Evolutionary conservation across 2,888 invertebrate species (phyloP).

Genomic region (Limnephilus marmoratus): DNA sequence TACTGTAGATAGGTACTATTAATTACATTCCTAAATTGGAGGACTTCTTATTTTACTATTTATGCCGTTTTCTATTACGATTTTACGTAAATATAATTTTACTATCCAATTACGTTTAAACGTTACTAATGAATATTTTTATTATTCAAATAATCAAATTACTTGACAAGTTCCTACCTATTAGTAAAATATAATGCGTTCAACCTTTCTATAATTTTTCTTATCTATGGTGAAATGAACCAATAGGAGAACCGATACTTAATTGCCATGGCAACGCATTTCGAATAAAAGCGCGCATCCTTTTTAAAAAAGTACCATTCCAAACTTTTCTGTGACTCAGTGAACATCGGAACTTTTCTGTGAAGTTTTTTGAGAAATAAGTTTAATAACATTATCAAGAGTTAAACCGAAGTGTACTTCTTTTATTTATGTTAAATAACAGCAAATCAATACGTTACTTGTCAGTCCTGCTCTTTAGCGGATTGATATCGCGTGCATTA

Average conservation of each 20-base stretch:
- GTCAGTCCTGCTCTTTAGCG: neutral
- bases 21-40: neutral
- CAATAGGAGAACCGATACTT: neutral
- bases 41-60: neutral
- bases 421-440: neutral
- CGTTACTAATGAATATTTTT: neutral
- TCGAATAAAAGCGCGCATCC: neutral
- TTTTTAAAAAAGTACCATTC: neutral
- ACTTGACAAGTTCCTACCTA: neutral
- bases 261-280: neutral
- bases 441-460: neutral
- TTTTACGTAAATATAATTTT: neutral
- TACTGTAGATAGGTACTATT: neutral
- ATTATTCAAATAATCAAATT: neutral
- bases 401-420: neutral
- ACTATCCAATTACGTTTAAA: neutral
- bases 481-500: neutral
- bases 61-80: neutral
- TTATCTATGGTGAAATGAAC: neutral
- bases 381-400: neutral
- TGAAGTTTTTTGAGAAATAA: neutral
- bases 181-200: neutral
- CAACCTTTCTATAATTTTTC: neutral
- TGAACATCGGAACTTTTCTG: neutral
- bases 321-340: neutral